These are phyloP conservation scores for Philereme transversata DNA, from an alignment of 2,888 invertebrate species.

Conservation along the genomic window DNA sequence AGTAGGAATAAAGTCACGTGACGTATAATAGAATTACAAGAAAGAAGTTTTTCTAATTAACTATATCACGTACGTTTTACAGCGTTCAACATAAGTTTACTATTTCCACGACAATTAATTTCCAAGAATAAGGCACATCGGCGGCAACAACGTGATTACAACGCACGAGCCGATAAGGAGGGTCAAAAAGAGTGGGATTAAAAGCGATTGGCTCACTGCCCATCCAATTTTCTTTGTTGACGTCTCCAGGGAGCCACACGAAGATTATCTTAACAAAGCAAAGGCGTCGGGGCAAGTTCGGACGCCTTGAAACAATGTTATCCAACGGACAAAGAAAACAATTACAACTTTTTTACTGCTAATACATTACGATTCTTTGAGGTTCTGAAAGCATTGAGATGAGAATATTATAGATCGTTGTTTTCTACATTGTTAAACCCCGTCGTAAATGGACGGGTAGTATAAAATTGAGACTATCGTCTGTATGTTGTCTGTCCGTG, in stretches of 20 bases:
- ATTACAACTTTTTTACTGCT: slow-evolving; percentile 63
- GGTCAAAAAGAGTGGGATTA: slow-evolving; percentile 80
- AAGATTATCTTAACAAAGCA: slow-evolving; percentile 82
- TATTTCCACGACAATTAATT: neutral
- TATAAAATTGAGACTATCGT: too few species aligned
- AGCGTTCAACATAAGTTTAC: neutral
- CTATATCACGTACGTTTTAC: too few species aligned
- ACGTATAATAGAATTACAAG: too few species aligned
- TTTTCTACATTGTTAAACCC: neutral
- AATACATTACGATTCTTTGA: slow-evolving; percentile 54
- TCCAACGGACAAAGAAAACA: slow-evolving; percentile 60
- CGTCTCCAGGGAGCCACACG: slow-evolving; percentile 71
- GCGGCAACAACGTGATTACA: slow-evolving; percentile 67
- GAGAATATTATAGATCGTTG: slow-evolving; percentile 4
- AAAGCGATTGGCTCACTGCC: slow-evolving; percentile 82
- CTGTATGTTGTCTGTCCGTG: too few species aligned
- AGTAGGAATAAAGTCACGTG: too few species aligned
- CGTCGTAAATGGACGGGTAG: too few species aligned
- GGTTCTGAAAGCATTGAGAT: slow-evolving; percentile 33
- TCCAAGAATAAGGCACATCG: neutral
- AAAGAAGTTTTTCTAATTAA: too few species aligned
- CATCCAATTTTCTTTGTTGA: slow-evolving; percentile 84
- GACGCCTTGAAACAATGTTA: slow-evolving; percentile 69
- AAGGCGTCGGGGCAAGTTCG: slow-evolving; percentile 64
- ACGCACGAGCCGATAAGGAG: slow-evolving; percentile 70